Conservation (phyloP, 1,140 invertebrate species). For the Drosophila arawakana region DNA sequence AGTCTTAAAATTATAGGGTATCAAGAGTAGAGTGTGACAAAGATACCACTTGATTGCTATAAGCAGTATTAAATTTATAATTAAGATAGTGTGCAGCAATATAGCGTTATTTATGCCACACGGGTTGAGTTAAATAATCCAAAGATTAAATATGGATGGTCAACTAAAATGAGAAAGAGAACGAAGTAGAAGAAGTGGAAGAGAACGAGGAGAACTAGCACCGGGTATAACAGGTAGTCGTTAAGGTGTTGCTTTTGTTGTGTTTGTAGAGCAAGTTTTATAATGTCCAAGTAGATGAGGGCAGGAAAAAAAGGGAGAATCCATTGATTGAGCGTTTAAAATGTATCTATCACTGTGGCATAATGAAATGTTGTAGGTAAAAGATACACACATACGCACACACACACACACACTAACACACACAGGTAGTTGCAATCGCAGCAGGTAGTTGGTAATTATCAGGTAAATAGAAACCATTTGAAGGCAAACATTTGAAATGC, state of each 20-base stretch:
- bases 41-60: neutral
- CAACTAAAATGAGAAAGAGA: constrained; percentile 13
- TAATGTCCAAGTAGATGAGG: constrained; percentile 34
- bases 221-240: constrained; percentile 70
- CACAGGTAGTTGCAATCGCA: constrained; percentile 12
- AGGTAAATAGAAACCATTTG: constrained; percentile 44
- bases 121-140: neutral
- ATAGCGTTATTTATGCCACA: constrained; percentile 31
- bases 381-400: constrained; percentile 14
- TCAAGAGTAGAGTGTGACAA: neutral
- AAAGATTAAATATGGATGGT: constrained; percentile 18
- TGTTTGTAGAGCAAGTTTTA: constrained; percentile 1
- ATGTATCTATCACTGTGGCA: constrained; percentile 46
- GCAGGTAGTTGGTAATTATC: constrained; percentile 46
- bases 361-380: constrained; percentile 36
- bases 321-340: constrained; percentile 51
- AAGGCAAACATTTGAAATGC: constrained; percentile 41
- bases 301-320: constrained; percentile 37
- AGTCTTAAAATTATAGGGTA: too few species aligned
- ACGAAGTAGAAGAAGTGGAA: constrained; percentile 13
- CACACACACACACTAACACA: neutral
- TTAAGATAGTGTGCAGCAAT: constrained; percentile 29
- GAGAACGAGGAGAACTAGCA: constrained; percentile 6
- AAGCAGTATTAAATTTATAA: constrained; percentile 36
- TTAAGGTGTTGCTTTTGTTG: constrained; percentile 11